Evolutionary conservation across 2,113 vertebrate species (phyloP), one percentile per base, ranked within the genome.

Genomic region (Phaetusa simplex): DNA sequence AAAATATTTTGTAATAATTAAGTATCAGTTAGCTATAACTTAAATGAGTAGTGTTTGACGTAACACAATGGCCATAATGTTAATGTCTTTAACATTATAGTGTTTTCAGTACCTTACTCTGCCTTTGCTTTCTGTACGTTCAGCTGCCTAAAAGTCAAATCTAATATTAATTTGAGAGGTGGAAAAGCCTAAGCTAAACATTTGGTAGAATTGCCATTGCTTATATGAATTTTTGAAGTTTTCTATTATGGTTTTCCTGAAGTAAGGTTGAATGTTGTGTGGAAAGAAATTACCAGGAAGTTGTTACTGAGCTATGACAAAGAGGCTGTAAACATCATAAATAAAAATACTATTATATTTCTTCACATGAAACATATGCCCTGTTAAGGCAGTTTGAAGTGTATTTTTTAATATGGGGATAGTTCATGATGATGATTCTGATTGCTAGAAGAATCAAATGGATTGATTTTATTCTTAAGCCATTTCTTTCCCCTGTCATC

Each of bases 251-350:
- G 43, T 92, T 95, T 98, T 95, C 78, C 53, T 82, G 86, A 91
- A 90, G 88, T 95, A 73, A 94, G 67, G 58, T 97, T 90, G 88
- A 95, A 85, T 82, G 83, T 86, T 97, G 76, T 86, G 82, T 88
- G 86, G 86, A 87, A 97, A 96, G 88, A 95, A 97, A 97, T 97
- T 96, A 95, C 92, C 79, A 92, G 93, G 83, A 97, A 97, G 73
- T 95, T 97, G 91, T 97, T 97, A 91, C 30, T 94, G 96, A 96
- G 94, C 95, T 97, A 94, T 96, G 85, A 97, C 93, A 96, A 96
- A 94, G 83, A 94, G 94, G 64, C 88, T 96, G 52, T 97, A 97
- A 98, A 98, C 95, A 92, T 98, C 97, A 96, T 61, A 95, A 29
- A 32, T 74, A 95, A 96, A 97, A 97, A 97, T 85, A 91, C 45